phyloP scores from a whole-genome alignment of 2,797 vertebrate species.

The Tapirus indicus region DNA sequence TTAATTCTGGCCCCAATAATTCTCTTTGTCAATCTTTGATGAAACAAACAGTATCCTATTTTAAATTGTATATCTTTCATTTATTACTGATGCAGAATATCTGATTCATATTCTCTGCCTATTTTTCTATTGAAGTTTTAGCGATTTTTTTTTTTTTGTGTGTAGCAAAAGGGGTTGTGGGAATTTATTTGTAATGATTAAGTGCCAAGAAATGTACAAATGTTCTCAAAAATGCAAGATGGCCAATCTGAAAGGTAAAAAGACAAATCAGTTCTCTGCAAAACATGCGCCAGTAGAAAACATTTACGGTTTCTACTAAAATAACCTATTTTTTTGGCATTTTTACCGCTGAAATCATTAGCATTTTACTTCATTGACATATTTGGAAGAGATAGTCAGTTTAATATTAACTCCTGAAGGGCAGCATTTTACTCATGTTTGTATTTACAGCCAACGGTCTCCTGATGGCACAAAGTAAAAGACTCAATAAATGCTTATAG shows the following conservation, averaged over 20 bases:
- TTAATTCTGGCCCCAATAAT: background rate
- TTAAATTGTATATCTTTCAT: background rate
- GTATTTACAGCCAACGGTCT: background rate
- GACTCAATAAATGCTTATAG: background rate
- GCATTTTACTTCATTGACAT: background rate
- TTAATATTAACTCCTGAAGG: background rate
- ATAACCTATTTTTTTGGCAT: background rate
- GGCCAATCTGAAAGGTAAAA: background rate
- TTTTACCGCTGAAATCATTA: slow-evolving; percentile 38
- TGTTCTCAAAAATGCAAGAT: slow-evolving; percentile 45
- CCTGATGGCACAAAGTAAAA: slow-evolving; percentile 6
- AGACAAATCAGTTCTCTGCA: background rate
- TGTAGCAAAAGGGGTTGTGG: background rate
- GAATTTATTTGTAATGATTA: slow-evolving; percentile 25
- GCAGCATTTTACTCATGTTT: background rate
- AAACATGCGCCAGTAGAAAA: slow-evolving; percentile 23
- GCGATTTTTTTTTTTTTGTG: background rate
- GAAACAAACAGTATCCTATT: background rate
- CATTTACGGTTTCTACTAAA: background rate
- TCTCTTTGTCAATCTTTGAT: background rate
- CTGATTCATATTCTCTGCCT: background rate
- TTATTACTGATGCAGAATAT: background rate
- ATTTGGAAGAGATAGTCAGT: background rate
- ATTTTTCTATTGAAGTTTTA: background rate
- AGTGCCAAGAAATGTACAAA: slow-evolving; percentile 47